Conservation (phyloP, 2,888 invertebrate genomes). For the Melanchra persicariae region DNA sequence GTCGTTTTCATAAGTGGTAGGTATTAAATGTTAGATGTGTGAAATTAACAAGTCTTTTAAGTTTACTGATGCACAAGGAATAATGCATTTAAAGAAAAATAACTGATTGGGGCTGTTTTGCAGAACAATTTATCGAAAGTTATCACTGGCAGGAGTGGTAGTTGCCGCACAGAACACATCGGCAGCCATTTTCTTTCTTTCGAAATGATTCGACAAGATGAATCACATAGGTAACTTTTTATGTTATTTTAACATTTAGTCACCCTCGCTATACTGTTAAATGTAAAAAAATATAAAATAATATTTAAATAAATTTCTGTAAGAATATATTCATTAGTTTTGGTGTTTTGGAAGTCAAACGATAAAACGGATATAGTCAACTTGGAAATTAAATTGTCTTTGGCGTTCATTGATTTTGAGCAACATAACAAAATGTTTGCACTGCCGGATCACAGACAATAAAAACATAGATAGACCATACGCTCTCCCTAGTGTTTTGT, state of each 20-base stretch:
- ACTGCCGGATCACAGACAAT: conserved; percentile 24
- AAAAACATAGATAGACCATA: too few species aligned
- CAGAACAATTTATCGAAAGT: conserved; percentile 59
- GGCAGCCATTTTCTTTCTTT: conserved; percentile 78
- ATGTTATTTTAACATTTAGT: neutral
- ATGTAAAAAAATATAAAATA: neutral
- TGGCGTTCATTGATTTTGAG: conserved; percentile 60
- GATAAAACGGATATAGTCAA: conserved; percentile 43
- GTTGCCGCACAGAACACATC: conserved; percentile 67
- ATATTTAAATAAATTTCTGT: neutral
- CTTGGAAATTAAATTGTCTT: conserved; percentile 37
- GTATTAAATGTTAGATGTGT: conserved; percentile 76
- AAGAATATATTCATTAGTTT: neutral
- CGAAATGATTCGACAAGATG: conserved; percentile 61
- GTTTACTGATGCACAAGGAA: conserved; percentile 47
- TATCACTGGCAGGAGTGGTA: conserved; percentile 66
- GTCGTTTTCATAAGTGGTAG: conserved; percentile 86
- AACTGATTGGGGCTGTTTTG: conserved; percentile 28
- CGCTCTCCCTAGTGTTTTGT: too few species aligned
- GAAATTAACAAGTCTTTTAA: conserved; percentile 41
- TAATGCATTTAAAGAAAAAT: conserved; percentile 54
- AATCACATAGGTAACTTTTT: conserved; percentile 47
- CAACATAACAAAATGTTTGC: conserved; percentile 28
- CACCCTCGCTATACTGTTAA: rapidly evolving
- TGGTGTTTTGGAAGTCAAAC: neutral